A percentile compares a stretch with the other conserved stretches of the same genome.
These are phyloP conservation scores for Catostomus latipinnis DNA, from an alignment of 2,797 vertebrate species.

Conservation along the genomic window DNA sequence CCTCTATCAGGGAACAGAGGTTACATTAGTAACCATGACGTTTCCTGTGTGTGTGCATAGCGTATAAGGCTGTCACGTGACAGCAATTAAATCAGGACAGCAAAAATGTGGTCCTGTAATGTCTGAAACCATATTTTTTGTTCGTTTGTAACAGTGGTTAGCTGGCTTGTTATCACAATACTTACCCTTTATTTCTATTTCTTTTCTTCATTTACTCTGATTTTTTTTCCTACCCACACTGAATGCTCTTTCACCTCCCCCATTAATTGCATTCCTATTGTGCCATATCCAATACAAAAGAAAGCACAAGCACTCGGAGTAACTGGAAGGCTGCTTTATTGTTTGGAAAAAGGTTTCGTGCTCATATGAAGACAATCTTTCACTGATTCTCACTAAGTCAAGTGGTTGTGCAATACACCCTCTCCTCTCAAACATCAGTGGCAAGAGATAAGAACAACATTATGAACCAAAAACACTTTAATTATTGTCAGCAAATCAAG, in stretches of 20 bases:
- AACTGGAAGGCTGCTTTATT: conserved; percentile 89
- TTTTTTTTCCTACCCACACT: too few species aligned
- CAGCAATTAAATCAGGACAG: too few species aligned
- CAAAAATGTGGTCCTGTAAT: too few species aligned
- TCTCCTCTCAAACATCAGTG: conserved; percentile 81
- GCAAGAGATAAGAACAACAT: conserved; percentile 80
- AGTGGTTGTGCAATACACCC: conserved; percentile 81
- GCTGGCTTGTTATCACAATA: too few species aligned
- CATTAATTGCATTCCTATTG: conserved; percentile 16
- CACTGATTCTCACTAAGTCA: conserved; percentile 78
- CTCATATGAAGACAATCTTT: conserved; percentile 87
- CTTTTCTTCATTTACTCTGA: too few species aligned
- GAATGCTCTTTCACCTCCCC: background rate
- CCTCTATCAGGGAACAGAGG: too few species aligned
- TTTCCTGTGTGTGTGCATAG: too few species aligned
- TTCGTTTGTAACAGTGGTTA: too few species aligned
- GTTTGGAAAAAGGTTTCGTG: conserved; percentile 86
- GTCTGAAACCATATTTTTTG: too few species aligned
- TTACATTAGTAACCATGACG: too few species aligned
- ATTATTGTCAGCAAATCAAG: conserved; percentile 78
- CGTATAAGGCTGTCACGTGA: too few species aligned
- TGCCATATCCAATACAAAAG: conserved; percentile 31
- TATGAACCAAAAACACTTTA: conserved; percentile 70
- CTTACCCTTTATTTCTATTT: too few species aligned
- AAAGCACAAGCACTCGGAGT: conserved; percentile 49